A percentile compares a stretch with the other conserved stretches of the same genome.
Evolutionary conservation across 2,113 vertebrate species (phyloP).

Genomic region (Cyanoramphus novaezelandiae): DNA sequence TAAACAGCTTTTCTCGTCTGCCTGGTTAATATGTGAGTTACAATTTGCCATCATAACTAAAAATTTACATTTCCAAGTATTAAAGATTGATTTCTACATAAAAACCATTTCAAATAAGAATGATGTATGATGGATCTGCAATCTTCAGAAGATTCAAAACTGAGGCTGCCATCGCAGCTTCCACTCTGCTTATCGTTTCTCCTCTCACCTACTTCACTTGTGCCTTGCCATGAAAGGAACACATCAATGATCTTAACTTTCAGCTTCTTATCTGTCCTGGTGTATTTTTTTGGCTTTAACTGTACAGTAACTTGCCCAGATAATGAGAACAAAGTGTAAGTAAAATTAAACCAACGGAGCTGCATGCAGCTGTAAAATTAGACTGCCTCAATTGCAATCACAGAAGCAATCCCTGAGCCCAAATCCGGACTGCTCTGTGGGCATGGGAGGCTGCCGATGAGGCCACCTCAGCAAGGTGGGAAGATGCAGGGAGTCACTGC

Average conservation of each 20-base stretch:
- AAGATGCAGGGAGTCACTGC: background rate
- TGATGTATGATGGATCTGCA: background rate
- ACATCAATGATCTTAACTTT: background rate
- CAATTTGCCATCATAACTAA: background rate
- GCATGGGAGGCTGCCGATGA: fast-evolving
- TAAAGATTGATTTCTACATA: background rate
- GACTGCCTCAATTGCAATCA: background rate
- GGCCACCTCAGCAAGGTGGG: background rate
- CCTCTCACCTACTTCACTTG: conserved; percentile 19
- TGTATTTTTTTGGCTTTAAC: background rate
- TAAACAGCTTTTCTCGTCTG: background rate
- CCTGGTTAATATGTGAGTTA: background rate
- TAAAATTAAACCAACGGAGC: conserved; percentile 48
- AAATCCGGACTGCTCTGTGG: background rate
- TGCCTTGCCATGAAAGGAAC: background rate
- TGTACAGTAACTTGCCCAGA: background rate
- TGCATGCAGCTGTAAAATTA: background rate
- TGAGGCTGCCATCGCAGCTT: background rate
- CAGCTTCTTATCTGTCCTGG: background rate
- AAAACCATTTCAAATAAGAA: background rate
- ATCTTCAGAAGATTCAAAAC: background rate
- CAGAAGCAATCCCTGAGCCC: background rate
- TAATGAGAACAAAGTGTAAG: conserved; percentile 25
- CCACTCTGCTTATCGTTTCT: background rate
- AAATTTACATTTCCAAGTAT: background rate